Conservation (phyloP, 1,140 invertebrate genomes). For the Platyscapa corneri region DNA sequence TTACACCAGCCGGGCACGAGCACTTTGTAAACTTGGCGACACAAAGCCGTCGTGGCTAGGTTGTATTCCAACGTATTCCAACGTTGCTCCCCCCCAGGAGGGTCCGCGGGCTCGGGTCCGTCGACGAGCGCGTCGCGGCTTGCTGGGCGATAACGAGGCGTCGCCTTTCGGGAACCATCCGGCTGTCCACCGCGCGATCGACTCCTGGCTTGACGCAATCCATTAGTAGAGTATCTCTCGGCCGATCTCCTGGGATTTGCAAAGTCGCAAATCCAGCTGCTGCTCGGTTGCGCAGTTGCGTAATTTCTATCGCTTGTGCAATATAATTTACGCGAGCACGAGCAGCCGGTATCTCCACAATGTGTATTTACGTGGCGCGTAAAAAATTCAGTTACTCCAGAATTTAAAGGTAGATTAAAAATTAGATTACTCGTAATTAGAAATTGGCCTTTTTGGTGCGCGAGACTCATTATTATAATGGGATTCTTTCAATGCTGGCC, state of each 20-base stretch:
- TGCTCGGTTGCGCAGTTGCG: background rate
- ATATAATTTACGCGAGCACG: background rate
- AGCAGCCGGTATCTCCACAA: background rate
- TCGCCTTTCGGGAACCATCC: no score
- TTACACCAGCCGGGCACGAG: conserved; percentile 15
- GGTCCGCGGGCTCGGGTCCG: background rate
- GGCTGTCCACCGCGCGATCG: no score
- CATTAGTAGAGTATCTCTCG: no score
- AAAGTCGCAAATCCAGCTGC: no score
- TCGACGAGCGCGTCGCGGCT: background rate
- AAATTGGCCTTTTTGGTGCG: background rate
- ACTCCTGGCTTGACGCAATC: no score
- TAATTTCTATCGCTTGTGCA: background rate
- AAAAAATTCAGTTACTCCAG: background rate
- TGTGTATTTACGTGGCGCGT: background rate
- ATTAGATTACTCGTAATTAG: background rate
- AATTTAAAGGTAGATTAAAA: background rate
- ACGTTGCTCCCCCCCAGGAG: background rate
- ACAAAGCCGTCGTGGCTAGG: background rate
- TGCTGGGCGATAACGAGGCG: background rate
- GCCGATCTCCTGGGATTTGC: no score
- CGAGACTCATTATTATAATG: background rate
- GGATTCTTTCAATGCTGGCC: background rate
- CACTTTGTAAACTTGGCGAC: background rate
- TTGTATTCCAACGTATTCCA: no score